Evolutionary conservation across 2,797 vertebrate species (phyloP).

Genomic region (Rhynchonycteris naso): DNA sequence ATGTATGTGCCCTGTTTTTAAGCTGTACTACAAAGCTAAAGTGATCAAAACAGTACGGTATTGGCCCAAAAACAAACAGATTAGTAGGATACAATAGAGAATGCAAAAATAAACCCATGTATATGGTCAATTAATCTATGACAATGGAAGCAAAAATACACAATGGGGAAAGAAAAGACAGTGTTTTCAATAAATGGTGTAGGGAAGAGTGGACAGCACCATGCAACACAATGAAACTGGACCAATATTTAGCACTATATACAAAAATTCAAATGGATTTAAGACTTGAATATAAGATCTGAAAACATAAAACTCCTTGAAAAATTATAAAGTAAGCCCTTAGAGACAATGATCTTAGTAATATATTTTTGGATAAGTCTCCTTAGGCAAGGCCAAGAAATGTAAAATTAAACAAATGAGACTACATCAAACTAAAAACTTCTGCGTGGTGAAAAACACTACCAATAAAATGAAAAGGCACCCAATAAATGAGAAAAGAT

Average conservation of each 20-base stretch:
- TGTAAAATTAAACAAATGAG: background rate
- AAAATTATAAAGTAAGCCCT: background rate
- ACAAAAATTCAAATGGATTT: background rate
- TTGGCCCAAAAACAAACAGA: background rate
- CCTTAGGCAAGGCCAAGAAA: background rate
- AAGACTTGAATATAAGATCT: background rate
- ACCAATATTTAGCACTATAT: background rate
- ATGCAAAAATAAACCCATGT: background rate
- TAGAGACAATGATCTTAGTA: background rate
- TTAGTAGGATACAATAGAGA: background rate
- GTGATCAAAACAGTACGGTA: background rate
- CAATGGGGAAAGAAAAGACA: background rate
- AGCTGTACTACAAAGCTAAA: background rate
- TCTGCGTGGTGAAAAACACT: background rate
- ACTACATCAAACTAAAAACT: background rate
- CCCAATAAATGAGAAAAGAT: background rate
- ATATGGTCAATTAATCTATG: background rate
- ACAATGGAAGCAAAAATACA: too few relatives aligned
- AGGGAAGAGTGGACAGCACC: background rate
- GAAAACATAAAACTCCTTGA: background rate
- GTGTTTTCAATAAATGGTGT: background rate
- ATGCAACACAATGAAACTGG: background rate
- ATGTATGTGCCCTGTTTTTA: background rate
- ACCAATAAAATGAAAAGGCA: background rate
- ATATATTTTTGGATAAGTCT: background rate